Evolutionary conservation across 2,113 vertebrate genomes (phyloP), one percentile per base, ranked within the genome.

Genomic region (Malurus cyaneus): DNA sequence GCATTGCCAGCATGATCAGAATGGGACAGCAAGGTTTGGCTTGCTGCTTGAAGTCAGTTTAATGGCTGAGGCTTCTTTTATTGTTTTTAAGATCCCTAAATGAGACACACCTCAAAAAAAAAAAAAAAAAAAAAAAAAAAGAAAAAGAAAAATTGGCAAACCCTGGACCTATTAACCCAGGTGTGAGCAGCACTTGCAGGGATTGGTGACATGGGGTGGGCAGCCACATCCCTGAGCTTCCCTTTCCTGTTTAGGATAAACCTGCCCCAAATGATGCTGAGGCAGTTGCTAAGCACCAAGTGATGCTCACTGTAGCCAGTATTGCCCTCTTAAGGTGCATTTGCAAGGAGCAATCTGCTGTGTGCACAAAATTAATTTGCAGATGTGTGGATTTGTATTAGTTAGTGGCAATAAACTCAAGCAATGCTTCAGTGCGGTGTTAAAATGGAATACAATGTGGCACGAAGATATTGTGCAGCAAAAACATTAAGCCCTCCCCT

Each of bases 281-380:
- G 82, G 61, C 49, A 81, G 97, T 98, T 98, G 97, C 98, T 98
- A 97, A 92, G 98, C 86, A 97, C 97, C 98, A 76, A 42, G 80
- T 71, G 57, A 78, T 93, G 97, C 92, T 94, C 84, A 80, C 92
- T 96, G 23, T 86, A 83, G 71, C 92, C 46, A 83, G 14, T 85
- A 89, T 76, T 94, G 79, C 70, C 54, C 57, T 95, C 89, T 96
- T 97, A 93, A 97, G 84, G 79, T 89, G 65, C 39, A 28, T 94
- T 94, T 96, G 92, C 91, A 90, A 96, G 82, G 60, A 89, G 47
- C 78, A 94, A 80, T 94, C 87, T 96, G 96, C 60, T 74, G 76
- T 95, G 94, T 80, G 81, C 46, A 32, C 71, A 86, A 88, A 91
- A 97, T 97, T 96, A 96, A 96, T 97, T 97, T 92, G 44, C 80